Conservation (phyloP, 2,113 vertebrate species). For the Dolichotis patagonum region DNA sequence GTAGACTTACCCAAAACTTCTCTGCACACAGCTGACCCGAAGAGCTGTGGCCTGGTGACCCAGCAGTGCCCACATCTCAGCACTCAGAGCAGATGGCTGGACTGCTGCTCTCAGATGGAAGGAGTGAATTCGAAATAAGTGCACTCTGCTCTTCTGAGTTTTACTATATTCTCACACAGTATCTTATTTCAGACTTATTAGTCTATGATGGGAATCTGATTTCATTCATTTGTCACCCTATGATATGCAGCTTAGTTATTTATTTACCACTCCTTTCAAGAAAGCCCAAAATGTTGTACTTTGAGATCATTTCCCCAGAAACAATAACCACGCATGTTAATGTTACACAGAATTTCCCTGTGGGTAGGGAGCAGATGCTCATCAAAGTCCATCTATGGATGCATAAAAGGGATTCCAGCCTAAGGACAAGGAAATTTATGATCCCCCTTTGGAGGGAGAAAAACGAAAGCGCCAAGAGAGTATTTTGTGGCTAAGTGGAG, state of each 20-base stretch:
- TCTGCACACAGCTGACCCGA: background rate
- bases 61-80: background rate
- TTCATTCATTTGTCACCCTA: background rate
- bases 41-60: background rate
- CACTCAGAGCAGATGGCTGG: constrained; percentile 19
- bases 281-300: background rate
- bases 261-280: background rate
- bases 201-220: background rate
- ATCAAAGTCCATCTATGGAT: background rate
- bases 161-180: constrained; percentile 50
- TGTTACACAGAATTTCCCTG: background rate
- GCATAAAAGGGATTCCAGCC: background rate
- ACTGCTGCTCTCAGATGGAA: constrained; percentile 17
- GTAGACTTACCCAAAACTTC: accelerated
- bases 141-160: constrained; percentile 9
- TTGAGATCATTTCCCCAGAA: background rate
- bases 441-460: background rate
- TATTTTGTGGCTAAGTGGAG: accelerated
- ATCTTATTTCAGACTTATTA: constrained; percentile 69
- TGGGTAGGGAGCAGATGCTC: background rate
- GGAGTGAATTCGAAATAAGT: constrained; percentile 59
- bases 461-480: background rate
- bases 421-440: background rate
- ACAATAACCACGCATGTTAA: background rate
- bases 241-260: background rate